Base-by-base conservation (phyloP, 2,888 invertebrate genomes). In the Brachylomia viminalis region DNA sequence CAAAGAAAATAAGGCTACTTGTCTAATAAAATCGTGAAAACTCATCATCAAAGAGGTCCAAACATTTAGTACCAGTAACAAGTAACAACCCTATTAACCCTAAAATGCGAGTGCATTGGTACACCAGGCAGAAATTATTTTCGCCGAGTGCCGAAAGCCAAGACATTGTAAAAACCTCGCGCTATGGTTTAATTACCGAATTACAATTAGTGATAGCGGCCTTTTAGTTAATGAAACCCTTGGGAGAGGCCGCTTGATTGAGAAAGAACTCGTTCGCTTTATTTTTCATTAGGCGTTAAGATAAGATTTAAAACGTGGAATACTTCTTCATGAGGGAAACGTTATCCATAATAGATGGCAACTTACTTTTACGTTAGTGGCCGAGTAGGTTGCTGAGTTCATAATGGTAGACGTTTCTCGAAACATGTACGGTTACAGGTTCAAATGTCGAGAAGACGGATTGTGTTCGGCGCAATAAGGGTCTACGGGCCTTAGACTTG, bases 101-200 rank as follows among this genome's bases (percentile, higher is more conserved):
- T 74, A 59, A 77, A 86, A 77, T 59, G 47, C 54, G 27, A 65
- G 64, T 66, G 64, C 72, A 69, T 73, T 62, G 69, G 49, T 73
- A 71, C 77, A n/a, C 70, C 38, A 72, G n/a, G 49, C 65, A 64
- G 30, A 70, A 72, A 52, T n/a, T 20, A 52, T n/a, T 20, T 54
- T 49, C 49, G 4, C 42, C n/a, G 70, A 75, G 52, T 56, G 58
- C 61, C 71, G 66, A 81, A 75, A 77, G 38, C 73, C 73, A 42
- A 72, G 66, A 61, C 64, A 72, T 76, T 77, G 75, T 86, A 74
- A 82, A 86, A 79, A 82, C 66, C 74, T 78, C 54, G 66, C 75
- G 75, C 71, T 70, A 76, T 75, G 79, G 75, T 77, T 85, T 86
- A 79, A 88, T 88, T 82, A 81, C 72, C 64, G 52, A 87, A 85